A percentile compares a stretch with the other conserved stretches of the same genome.
These are phyloP conservation scores for Sycophaga agraensis DNA, from an alignment of 1,140 invertebrate genomes.

Conservation along the genomic window DNA sequence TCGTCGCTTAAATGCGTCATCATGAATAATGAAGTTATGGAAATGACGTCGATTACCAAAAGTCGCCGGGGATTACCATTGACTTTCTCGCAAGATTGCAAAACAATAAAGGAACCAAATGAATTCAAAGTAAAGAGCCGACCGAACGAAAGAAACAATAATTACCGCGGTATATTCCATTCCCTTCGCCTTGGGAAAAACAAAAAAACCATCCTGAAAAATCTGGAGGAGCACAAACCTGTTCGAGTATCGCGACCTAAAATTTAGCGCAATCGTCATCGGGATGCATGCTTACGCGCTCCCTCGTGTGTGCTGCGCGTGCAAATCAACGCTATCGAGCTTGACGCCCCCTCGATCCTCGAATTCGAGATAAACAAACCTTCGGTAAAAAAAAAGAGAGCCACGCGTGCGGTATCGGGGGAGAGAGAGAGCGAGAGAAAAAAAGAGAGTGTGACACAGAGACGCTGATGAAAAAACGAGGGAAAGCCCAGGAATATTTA, in stretches of 20 bases:
- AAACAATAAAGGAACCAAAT: background rate
- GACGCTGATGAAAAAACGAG: background rate
- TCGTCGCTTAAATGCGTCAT: too few relatives aligned
- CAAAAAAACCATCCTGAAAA: too few relatives aligned
- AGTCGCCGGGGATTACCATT: background rate
- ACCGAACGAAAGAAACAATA: background rate
- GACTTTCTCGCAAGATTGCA: background rate
- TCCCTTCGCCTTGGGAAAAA: too few relatives aligned
- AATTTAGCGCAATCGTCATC: slow-evolving; percentile 5
- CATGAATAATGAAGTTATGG: too few relatives aligned
- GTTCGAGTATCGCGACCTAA: background rate
- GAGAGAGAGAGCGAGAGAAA: background rate
- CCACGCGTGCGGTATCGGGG: background rate
- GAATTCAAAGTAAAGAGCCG: background rate
- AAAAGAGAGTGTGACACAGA: background rate
- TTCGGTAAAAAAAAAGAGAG: slow-evolving; percentile 1
- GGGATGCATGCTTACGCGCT: too few relatives aligned
- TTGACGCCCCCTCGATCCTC: background rate
- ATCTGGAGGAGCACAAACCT: too few relatives aligned
- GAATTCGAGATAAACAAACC: too few relatives aligned
- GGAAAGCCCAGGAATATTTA: slow-evolving; percentile 9
- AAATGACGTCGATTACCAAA: background rate
- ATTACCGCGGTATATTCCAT: too few relatives aligned
- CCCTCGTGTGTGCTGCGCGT: too few relatives aligned
- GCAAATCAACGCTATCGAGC: slow-evolving; percentile 20